phyloP scores from a whole-genome alignment of 64 coral and sea anemone genomes.

The Actinia equina region DNA sequence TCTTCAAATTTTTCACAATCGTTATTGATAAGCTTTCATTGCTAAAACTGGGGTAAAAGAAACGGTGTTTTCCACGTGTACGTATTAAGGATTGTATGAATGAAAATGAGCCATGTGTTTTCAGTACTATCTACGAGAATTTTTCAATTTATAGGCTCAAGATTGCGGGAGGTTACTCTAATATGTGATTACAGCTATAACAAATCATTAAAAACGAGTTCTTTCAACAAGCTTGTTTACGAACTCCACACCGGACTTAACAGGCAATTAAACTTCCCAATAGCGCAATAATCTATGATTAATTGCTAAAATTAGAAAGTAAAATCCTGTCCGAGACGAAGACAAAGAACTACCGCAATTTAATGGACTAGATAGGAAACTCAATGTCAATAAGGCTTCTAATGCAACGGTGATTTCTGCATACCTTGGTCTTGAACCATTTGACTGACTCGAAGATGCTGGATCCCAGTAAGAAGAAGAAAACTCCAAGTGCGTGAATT shows the following conservation, averaged over 20 bases:
- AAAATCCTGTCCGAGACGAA: neutral
- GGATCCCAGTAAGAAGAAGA: neutral
- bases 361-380: neutral
- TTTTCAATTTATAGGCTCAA: conserved; percentile 7
- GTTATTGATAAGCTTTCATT: neutral
- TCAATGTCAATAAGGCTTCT: conserved; percentile 1
- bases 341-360: neutral
- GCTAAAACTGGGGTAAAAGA: neutral
- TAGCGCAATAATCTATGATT: conserved; percentile 15
- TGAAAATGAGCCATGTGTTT: neutral
- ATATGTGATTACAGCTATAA: conserved; percentile 16
- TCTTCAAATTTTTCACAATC: neutral
- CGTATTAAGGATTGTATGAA: neutral
- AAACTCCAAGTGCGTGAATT: neutral
- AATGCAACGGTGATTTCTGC: neutral
- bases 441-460: neutral
- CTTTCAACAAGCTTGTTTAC: conserved; percentile 16
- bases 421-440: neutral
- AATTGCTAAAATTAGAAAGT: conserved; percentile 30
- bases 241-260: conserved; percentile 17
- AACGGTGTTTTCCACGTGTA: neutral
- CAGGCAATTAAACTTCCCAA: conserved; percentile 26
- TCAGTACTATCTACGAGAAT: neutral
- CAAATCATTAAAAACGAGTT: conserved; percentile 17
- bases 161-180: neutral